Evolutionary conservation across 2,113 vertebrate species (phyloP).

Genomic region (Chlorocebus sabaeus): DNA sequence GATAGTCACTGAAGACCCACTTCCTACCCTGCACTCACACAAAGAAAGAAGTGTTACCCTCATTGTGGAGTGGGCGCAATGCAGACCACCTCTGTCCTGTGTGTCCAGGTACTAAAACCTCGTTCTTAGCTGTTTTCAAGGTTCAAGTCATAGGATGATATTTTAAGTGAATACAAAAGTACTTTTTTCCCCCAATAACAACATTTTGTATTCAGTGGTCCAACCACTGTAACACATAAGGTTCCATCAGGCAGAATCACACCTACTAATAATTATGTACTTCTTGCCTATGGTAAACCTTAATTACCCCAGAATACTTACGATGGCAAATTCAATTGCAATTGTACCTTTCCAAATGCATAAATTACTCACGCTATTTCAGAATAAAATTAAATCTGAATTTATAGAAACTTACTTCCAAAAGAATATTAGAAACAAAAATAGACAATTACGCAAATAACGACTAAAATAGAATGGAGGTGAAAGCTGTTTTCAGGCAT

Average conservation of each 20-base stretch:
- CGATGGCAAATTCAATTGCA: rapidly evolving
- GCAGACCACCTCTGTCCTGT: background rate
- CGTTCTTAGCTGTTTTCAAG: background rate
- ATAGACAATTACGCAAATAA: background rate
- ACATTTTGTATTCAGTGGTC: background rate
- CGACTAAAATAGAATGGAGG: background rate
- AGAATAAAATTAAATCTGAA: background rate
- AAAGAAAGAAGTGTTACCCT: background rate
- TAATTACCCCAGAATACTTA: background rate
- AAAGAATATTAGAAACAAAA: slow-evolving; percentile 32
- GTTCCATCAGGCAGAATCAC: background rate
- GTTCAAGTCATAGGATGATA: background rate
- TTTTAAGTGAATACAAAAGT: background rate
- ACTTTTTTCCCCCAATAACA: background rate
- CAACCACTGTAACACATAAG: background rate
- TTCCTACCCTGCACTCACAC: background rate
- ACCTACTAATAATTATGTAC: background rate
- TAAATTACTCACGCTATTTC: background rate
- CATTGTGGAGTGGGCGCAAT: background rate
- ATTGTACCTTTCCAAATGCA: background rate
- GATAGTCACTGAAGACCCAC: background rate
- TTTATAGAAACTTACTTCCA: background rate
- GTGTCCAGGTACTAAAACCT: background rate
- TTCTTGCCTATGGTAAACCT: background rate
- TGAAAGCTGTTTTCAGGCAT: background rate